phyloP scores from a whole-genome alignment of 2,888 invertebrate species.

The Pegoplata infirma region DNA sequence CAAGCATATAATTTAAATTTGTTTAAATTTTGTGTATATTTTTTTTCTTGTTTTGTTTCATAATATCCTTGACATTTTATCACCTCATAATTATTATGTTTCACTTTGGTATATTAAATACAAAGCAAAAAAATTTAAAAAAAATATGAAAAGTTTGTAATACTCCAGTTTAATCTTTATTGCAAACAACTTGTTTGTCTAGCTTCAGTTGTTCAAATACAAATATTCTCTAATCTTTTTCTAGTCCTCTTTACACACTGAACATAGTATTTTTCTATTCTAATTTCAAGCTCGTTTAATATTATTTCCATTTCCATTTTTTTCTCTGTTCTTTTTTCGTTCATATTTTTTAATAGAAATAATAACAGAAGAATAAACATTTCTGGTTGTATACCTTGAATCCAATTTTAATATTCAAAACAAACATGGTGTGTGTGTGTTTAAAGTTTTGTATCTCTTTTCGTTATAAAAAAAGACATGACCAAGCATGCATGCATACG shows the following conservation, averaged over 20 bases:
- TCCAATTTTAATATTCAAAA: not conserved
- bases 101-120: not conserved
- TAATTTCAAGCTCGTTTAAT: not conserved
- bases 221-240: not conserved
- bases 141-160: not conserved
- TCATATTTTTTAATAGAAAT: not conserved
- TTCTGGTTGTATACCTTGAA: not conserved
- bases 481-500: not conserved
- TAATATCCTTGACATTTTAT: not conserved
- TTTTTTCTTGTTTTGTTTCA: too few species aligned
- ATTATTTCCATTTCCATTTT: too few species aligned
- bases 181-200: not conserved
- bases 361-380: not conserved
- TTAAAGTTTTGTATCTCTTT: not conserved
- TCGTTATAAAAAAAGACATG: not conserved
- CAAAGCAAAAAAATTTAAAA: too few species aligned
- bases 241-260: not conserved
- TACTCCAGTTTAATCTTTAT: not conserved
- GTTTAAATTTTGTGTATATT: not conserved
- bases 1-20: not conserved
- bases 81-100: not conserved
- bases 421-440: not conserved
- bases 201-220: not conserved
- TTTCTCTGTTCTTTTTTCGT: not conserved
- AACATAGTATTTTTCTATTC: not conserved